A percentile compares a stretch with the other conserved stretches of the same genome.
phyloP scores from a whole-genome alignment of 2,888 invertebrate species.

The Pseudococcus longispinus region DNA sequence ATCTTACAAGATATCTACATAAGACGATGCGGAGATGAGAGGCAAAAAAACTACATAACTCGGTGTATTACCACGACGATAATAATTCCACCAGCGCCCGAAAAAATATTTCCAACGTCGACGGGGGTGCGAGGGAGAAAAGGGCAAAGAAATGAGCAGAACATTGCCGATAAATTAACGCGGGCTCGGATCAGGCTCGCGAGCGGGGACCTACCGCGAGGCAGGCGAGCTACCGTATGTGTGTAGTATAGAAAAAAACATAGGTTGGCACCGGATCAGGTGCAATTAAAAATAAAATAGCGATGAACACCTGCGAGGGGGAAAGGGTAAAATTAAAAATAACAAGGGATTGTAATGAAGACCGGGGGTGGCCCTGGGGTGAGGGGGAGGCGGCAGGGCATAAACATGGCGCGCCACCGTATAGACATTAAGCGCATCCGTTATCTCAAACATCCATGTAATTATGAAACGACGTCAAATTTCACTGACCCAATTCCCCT shows the following conservation, averaged over 20 bases:
- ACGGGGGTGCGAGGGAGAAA: background rate
- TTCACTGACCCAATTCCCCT: constrained; percentile 45
- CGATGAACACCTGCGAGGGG: constrained; percentile 47
- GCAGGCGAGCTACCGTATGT: background rate
- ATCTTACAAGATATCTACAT: too few relatives aligned
- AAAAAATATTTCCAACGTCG: background rate
- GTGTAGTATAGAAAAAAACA: constrained; percentile 16
- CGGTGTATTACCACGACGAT: too few relatives aligned
- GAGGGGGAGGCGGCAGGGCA: background rate
- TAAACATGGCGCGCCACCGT: constrained; percentile 8
- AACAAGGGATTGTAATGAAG: constrained; percentile 52
- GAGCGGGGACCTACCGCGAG: constrained; percentile 48
- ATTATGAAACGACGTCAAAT: constrained; percentile 53
- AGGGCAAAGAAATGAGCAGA: background rate
- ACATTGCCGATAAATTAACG: constrained; percentile 51
- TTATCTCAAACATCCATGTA: constrained; percentile 49
- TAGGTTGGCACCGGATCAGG: constrained; percentile 54
- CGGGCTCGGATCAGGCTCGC: background rate
- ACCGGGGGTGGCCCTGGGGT: background rate
- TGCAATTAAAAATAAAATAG: constrained; percentile 53
- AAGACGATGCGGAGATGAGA: background rate
- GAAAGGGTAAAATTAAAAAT: constrained; percentile 51
- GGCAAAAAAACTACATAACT: background rate
- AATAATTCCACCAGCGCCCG: background rate
- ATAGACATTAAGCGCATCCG: constrained; percentile 47